Conservation (phyloP, 2,797 vertebrate genomes). For the Intellagama lesueurii region DNA sequence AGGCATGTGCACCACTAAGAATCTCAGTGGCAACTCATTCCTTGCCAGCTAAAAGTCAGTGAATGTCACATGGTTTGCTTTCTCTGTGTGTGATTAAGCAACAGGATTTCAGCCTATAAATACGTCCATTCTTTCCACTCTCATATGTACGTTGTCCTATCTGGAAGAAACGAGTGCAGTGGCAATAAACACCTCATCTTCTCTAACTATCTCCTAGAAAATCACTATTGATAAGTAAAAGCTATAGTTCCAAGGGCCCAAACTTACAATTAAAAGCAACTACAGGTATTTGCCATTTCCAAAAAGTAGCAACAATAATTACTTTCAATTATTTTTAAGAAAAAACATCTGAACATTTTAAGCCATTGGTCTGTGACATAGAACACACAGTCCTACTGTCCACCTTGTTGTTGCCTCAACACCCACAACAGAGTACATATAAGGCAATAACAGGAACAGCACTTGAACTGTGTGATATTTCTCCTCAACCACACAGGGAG, state of each 20-base stretch:
- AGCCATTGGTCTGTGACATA: neutral
- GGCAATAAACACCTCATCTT: neutral
- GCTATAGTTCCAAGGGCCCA: neutral
- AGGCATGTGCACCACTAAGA: no score
- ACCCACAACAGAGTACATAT: neutral
- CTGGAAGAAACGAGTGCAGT: neutral
- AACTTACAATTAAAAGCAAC: neutral
- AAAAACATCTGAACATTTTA: neutral
- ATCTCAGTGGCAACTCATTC: no score
- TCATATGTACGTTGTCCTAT: neutral
- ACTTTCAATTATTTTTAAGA: neutral
- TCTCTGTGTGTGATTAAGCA: no score
- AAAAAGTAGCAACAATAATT: neutral
- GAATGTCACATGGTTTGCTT: no score
- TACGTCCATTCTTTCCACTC: neutral
- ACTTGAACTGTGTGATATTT: neutral
- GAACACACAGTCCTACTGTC: neutral
- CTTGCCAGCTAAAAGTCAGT: no score
- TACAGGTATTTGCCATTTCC: neutral
- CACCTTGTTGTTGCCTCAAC: neutral
- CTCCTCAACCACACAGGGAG: neutral
- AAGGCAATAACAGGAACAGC: neutral
- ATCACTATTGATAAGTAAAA: neutral
- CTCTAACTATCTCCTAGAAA: neutral
- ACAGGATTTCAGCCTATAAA: neutral